A percentile compares a stretch with the other conserved stretches of the same genome.
Conservation (phyloP, 1,140 invertebrate genomes). For the Oryzaephilus surinamensis region DNA sequence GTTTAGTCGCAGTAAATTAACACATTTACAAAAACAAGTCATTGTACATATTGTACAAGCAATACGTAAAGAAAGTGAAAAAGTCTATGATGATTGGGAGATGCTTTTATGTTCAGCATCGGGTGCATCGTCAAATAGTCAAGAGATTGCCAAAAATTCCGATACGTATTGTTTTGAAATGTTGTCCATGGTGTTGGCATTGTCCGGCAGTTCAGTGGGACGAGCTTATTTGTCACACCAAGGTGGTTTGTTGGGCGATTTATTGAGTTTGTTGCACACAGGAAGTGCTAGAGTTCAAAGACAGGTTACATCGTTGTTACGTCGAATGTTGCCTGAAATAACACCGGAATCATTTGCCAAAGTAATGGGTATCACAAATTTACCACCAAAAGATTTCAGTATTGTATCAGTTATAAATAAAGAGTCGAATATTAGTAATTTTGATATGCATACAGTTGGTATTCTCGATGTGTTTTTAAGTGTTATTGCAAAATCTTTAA, state of each 20-base stretch:
- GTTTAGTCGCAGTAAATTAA: conserved; percentile 88
- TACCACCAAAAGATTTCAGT: conserved; percentile 71
- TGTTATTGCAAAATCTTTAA: conserved; percentile 76
- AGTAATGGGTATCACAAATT: conserved; percentile 52
- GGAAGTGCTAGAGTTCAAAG: conserved; percentile 89
- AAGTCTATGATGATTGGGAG: conserved; percentile 86
- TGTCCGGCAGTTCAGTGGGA: conserved; percentile 88
- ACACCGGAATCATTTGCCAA: conserved; percentile 53
- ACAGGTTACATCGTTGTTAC: conserved; percentile 73
- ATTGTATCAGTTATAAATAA: conserved; percentile 43
- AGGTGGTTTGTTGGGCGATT: conserved; percentile 68
- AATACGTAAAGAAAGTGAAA: conserved; percentile 75
- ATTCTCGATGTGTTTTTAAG: conserved; percentile 79
- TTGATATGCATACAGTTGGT: conserved; percentile 52
- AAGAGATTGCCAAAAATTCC: conserved; percentile 43
- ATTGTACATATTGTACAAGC: conserved; percentile 89
- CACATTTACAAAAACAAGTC: conserved; percentile 89
- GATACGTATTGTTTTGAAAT: conserved; percentile 98
- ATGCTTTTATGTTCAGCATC: conserved; percentile 32
- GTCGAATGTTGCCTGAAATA: conserved; percentile 77
- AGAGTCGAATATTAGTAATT: conserved; percentile 33
- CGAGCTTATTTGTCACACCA: conserved; percentile 84
- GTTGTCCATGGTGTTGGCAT: conserved; percentile 85
- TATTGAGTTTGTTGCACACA: conserved; percentile 82
- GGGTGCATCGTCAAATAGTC: conserved; percentile 26